Conservation (phyloP, 2,888 invertebrate species). For the Masnerella sp. region DNA sequence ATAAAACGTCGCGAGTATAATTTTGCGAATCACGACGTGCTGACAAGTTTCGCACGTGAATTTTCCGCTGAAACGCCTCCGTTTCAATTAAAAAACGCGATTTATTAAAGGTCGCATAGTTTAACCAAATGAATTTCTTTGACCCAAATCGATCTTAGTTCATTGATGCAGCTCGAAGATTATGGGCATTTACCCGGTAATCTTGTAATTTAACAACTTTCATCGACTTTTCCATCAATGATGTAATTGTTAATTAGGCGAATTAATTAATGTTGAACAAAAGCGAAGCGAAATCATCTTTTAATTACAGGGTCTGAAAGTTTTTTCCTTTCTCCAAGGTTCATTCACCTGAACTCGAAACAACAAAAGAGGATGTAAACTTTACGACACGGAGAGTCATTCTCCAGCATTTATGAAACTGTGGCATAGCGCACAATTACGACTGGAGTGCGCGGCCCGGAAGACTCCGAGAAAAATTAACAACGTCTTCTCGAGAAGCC, state of each 20-base stretch:
- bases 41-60: slow-evolving; percentile 19
- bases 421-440: slow-evolving; percentile 21
- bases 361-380: slow-evolving; percentile 36
- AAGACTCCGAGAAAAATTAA: slow-evolving; percentile 20
- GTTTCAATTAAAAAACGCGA: slow-evolving; percentile 26
- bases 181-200: no score
- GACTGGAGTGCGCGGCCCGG: slow-evolving; percentile 9
- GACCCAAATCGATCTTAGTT: no score
- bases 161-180: no score
- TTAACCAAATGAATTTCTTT: slow-evolving; percentile 27
- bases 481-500: no score
- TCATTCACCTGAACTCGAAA: slow-evolving; percentile 22
- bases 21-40: slow-evolving; percentile 12
- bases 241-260: no score
- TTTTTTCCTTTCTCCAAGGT: neutral
- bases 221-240: no score
- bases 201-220: no score
- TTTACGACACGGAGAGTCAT: slow-evolving; percentile 21
- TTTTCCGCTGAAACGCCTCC: slow-evolving; percentile 3
- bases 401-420: slow-evolving; percentile 31
- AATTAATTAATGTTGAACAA: no score
- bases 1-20: slow-evolving; percentile 14
- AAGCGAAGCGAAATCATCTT: no score
- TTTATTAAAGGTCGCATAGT: no score
- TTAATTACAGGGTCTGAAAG: no score